Evolutionary conservation across 1,140 invertebrate species (phyloP), one percentile per base, ranked within the genome.

Genomic region (Kradibia gibbosae): DNA sequence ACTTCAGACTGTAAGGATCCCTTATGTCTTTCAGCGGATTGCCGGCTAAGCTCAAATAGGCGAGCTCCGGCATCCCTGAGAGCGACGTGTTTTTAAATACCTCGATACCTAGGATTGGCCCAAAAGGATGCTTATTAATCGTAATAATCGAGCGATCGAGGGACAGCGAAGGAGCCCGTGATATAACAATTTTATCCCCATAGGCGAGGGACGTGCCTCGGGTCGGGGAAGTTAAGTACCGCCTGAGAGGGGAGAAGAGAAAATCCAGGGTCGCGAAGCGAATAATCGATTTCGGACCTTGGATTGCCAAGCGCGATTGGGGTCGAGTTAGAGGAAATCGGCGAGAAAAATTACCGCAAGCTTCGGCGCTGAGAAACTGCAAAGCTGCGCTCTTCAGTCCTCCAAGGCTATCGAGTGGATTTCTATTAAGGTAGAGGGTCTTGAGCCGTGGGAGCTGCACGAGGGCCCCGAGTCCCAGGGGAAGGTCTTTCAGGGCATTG

Each of bases 11-110:
- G 39, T 62, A 82, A 36, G 88, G 84, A 57, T 85, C 84, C n/a
- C 86, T 50, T 60, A 91, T 78, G 11, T 57, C 82, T 83, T 84
- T 86, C 82, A 91, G 80, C 15, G 90, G 88, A 82, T 91, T 91
- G 75, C 84, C 85, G 53, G 79, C 62, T 42, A 91, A 83, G 53
- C 78, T 90, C 39, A 91, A 78, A 17, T 71, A 86, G 2, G 62
- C 85, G 45, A 91, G 80, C 48, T 82, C 83, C 34, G 88, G 85
- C 8, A 91, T 28, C 25, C 85, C 86, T 15, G 62, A 71, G 39
- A 90, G 78, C 25, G 88, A 86, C 45, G 75, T 70, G 36, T 85
- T 86, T 31, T 65, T 83, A 2, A 90, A 75, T 36, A 81, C 78
- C 36, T 53, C 83, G 72, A 90, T 88, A 36, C 25, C 89, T 90